A percentile compares a stretch with the other conserved stretches of the same genome.
phyloP scores from a whole-genome alignment of 2,113 vertebrate genomes.

The Serilophus lunatus region DNA sequence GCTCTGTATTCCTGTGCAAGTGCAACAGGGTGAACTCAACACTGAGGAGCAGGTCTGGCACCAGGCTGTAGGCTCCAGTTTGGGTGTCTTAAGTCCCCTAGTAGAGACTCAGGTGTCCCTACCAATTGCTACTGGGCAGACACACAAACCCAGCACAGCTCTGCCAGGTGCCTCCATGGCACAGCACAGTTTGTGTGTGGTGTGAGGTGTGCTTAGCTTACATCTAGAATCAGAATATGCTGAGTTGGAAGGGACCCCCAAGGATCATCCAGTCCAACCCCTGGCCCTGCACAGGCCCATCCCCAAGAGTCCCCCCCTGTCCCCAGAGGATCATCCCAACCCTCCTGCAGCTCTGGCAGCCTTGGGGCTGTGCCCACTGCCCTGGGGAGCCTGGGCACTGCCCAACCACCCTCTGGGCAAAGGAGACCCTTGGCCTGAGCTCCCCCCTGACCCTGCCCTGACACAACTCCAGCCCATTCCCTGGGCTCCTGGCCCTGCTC shows the following conservation, averaged over 20 bases:
- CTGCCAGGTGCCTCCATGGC: background rate
- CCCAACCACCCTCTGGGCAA: background rate
- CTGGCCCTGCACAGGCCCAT: background rate
- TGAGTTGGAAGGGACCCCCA: background rate
- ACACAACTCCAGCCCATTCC: background rate
- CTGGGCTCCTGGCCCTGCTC: no score
- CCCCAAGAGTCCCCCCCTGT: background rate
- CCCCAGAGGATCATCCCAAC: background rate
- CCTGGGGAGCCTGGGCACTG: background rate
- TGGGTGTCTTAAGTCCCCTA: background rate
- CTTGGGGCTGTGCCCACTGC: background rate
- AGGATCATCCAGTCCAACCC: accelerated
- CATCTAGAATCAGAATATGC: background rate
- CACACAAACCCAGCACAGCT: background rate
- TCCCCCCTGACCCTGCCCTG: background rate
- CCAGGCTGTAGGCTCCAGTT: background rate
- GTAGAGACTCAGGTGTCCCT: background rate
- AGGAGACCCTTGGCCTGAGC: background rate
- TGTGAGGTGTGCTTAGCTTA: background rate
- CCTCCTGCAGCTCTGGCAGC: background rate
- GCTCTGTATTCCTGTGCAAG: accelerated
- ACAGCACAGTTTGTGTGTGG: accelerated
- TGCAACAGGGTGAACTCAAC: background rate
- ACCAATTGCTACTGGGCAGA: background rate
- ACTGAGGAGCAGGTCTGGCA: background rate